A percentile compares a stretch with the other conserved stretches of the same genome.
phyloP scores from a whole-genome alignment of 2,888 invertebrate species.

The Heliconius erato region DNA sequence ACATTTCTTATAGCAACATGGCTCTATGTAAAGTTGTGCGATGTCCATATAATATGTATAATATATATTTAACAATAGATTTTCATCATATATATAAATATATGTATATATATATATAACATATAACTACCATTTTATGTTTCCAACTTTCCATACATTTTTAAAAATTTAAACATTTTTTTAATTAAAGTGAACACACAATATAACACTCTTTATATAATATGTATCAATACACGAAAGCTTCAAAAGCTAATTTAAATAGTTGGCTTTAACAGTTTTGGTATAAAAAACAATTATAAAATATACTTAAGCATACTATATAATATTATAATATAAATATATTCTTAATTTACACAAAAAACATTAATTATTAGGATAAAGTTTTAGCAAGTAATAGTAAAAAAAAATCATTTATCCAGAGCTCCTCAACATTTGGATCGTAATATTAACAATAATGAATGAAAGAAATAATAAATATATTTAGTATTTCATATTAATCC shows the following conservation, averaged over 20 bases:
- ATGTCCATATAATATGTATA: background rate
- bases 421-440: background rate
- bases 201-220: background rate
- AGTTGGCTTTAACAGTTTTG: constrained; percentile 3
- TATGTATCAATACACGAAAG: background rate
- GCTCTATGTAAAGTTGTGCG: constrained; percentile 6
- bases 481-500: background rate
- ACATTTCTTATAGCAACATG: background rate
- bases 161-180: background rate
- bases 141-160: background rate
- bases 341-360: background rate
- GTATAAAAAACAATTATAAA: background rate
- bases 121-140: background rate
- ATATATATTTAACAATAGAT: background rate
- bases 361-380: background rate
- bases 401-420: background rate
- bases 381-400: background rate
- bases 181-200: background rate
- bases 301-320: background rate
- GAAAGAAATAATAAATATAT: background rate
- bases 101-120: background rate
- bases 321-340: background rate
- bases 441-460: background rate
- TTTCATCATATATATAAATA: background rate
- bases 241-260: constrained; percentile 10